Evolutionary conservation across 2,888 invertebrate species (phyloP).

Genomic region (Papilio protenor): DNA sequence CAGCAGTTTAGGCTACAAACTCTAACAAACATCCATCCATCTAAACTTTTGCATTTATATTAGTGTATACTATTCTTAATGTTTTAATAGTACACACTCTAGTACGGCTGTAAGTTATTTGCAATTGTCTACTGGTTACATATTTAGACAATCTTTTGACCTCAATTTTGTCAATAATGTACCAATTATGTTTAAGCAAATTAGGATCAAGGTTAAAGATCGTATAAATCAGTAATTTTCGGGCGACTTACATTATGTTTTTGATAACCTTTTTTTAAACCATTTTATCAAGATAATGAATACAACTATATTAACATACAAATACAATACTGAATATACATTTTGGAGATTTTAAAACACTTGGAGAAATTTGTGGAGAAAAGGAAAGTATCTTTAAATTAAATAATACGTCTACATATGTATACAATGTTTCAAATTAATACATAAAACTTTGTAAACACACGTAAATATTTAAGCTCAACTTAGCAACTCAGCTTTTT

Average conservation of each 20-base stretch:
- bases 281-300: neutral
- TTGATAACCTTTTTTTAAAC: neutral
- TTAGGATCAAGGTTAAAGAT: constrained; percentile 32
- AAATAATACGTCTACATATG: no score
- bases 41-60: no score
- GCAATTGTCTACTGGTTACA: no score
- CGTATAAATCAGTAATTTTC: neutral
- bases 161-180: constrained; percentile 14
- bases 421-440: neutral
- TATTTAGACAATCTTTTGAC: neutral
- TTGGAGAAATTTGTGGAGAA: neutral
- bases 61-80: no score
- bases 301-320: neutral
- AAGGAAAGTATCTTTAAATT: neutral
- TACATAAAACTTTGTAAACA: neutral
- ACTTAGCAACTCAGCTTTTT: neutral
- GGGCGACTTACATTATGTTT: neutral
- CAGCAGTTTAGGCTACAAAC: no score
- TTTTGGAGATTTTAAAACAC: neutral
- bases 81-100: no score
- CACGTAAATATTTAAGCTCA: neutral
- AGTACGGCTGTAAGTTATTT: no score
- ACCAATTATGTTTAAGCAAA: constrained; percentile 33
- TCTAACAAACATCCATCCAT: no score
- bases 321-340: neutral